Evolutionary conservation across 2,113 vertebrate species (phyloP).

Genomic region (Psammodynastes pulverulentus): DNA sequence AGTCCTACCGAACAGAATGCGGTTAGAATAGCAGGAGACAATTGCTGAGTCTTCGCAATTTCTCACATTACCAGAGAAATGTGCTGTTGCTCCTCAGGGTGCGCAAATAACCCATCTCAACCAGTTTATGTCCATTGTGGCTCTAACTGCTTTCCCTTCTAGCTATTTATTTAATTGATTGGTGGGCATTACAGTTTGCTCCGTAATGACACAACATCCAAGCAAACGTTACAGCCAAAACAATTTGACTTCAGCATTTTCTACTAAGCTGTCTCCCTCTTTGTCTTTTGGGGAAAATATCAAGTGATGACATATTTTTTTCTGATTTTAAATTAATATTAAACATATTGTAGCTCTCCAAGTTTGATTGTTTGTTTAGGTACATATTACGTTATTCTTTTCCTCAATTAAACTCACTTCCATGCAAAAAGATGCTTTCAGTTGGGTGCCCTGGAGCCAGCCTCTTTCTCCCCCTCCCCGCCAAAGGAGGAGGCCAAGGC

Average conservation of each 20-base stretch:
- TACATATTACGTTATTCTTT: not conserved
- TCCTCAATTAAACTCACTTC: not conserved
- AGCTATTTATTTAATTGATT: not conserved
- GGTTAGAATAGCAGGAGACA: not conserved
- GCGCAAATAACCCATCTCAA: not conserved
- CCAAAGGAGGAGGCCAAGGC: not conserved
- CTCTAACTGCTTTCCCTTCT: not conserved
- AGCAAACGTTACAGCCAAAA: not conserved
- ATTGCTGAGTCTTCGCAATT: not conserved
- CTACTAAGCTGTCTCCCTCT: not conserved
- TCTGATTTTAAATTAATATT: not conserved
- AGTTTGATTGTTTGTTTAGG: not conserved
- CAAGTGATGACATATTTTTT: not conserved
- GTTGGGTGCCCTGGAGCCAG: not conserved
- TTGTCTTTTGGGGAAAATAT: not conserved
- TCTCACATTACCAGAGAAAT: not conserved
- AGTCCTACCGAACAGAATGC: conserved; percentile 1
- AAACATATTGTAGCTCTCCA: not conserved
- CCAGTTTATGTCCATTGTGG: not conserved
- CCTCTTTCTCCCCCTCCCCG: not conserved
- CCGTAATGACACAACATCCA: not conserved
- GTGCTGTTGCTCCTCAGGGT: not conserved
- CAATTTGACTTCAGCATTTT: not conserved
- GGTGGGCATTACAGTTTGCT: not conserved
- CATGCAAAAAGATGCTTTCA: not conserved